phyloP scores from a whole-genome alignment of 2,113 vertebrate genomes.

The Carassius gibelio region DNA sequence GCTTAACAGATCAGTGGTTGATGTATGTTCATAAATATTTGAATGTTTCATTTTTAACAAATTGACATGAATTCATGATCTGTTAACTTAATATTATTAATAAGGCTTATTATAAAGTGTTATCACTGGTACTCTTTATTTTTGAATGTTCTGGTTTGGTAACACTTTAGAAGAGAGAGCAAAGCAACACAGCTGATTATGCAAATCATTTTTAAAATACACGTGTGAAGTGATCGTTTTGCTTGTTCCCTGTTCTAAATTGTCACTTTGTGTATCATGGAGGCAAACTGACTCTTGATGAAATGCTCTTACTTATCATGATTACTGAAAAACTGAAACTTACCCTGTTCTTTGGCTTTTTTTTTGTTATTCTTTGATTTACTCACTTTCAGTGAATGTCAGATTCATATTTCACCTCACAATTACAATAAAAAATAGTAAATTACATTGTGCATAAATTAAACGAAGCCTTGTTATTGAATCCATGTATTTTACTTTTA shows the following conservation, averaged over 20 bases:
- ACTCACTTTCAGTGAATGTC: neutral
- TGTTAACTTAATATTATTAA: constrained; percentile 9
- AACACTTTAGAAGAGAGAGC: neutral
- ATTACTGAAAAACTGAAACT: neutral
- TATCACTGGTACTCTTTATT: neutral
- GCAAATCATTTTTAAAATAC: neutral
- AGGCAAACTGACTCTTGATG: neutral
- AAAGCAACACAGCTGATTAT: neutral
- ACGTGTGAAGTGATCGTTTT: neutral
- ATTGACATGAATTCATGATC: neutral
- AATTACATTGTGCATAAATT: neutral
- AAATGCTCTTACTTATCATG: neutral
- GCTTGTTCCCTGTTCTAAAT: constrained; percentile 15
- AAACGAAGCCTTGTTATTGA: neutral
- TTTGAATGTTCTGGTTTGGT: neutral
- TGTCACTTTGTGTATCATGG: neutral
- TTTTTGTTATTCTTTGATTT: constrained; percentile 5
- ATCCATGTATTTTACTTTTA: neutral
- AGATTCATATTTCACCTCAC: constrained; percentile 11
- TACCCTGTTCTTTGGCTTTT: neutral
- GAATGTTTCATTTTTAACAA: neutral
- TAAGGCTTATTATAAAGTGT: constrained; percentile 8
- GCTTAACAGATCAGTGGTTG: constrained; percentile 10
- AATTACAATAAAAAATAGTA: neutral
- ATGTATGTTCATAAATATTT: too few species aligned